Conservation (phyloP, 1,140 invertebrate species). For the Sitophilus oryzae region DNA sequence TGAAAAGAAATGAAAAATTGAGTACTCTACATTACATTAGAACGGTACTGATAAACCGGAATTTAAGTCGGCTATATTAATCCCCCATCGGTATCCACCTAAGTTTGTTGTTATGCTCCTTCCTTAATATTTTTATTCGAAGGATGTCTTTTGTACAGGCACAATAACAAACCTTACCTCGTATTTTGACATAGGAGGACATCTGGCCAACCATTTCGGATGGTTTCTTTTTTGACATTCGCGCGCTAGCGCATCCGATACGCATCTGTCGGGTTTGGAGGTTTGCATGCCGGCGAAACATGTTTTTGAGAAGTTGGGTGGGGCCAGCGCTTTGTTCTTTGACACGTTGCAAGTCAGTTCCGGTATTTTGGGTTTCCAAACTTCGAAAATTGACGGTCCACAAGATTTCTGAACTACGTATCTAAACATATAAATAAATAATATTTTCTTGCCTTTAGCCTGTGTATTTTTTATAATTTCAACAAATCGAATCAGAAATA, state of each 20-base stretch:
- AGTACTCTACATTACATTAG: no score
- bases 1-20: no score
- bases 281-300: constrained; percentile 24
- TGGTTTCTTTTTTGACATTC: constrained; percentile 14
- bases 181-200: constrained; percentile 11
- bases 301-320: constrained; percentile 1
- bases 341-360: background rate
- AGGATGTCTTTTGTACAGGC: no score
- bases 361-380: constrained; percentile 28
- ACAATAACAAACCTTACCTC: constrained; percentile 6
- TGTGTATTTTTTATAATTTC: no score
- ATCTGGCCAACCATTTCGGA: constrained; percentile 6
- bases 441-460: no score
- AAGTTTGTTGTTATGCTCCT: no score
- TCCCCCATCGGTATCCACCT: no score
- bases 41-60: no score
- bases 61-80: no score
- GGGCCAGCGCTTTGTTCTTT: background rate
- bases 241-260: constrained; percentile 5
- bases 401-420: constrained; percentile 26
- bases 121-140: no score
- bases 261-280: background rate
- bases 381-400: constrained; percentile 20
- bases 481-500: no score
- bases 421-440: constrained; percentile 2